Evolutionary conservation across 2,888 invertebrate genomes (phyloP).

Genomic region (Acronicta aceris): DNA sequence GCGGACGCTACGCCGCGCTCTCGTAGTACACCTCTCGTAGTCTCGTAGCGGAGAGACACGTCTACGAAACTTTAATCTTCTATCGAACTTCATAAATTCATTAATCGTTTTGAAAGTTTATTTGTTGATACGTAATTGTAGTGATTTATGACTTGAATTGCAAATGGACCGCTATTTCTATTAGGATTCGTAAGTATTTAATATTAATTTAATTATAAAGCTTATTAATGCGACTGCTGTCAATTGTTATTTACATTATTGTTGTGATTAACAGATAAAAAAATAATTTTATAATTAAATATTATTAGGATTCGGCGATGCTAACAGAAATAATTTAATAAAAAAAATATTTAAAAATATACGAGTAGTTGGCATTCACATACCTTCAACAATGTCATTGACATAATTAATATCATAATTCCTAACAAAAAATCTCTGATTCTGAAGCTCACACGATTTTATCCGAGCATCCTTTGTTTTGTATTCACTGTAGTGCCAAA

Average conservation of each 20-base stretch:
- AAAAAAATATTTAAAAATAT: slow-evolving; percentile 11
- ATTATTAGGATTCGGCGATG: background rate
- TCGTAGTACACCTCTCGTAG: slow-evolving; percentile 55
- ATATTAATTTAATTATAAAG: slow-evolving; percentile 1
- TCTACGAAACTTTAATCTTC: slow-evolving; percentile 62
- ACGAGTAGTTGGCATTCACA: slow-evolving; percentile 10
- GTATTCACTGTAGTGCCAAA: slow-evolving; percentile 70
- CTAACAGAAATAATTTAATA: too few relatives aligned
- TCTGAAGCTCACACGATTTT: slow-evolving; percentile 73
- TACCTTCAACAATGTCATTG: slow-evolving; percentile 24
- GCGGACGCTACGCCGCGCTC: slow-evolving; percentile 77
- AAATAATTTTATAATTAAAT: background rate
- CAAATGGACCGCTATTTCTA: slow-evolving; percentile 64
- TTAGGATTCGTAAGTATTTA: slow-evolving; percentile 73
- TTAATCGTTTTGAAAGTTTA: slow-evolving; percentile 36
- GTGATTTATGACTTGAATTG: slow-evolving; percentile 52
- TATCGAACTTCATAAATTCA: slow-evolving; percentile 41
- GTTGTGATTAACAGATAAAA: background rate
- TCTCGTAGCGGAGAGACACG: slow-evolving; percentile 61
- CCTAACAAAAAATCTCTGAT: slow-evolving; percentile 68
- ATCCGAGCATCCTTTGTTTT: slow-evolving; percentile 77
- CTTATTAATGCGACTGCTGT: background rate
- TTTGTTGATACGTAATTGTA: slow-evolving; percentile 38
- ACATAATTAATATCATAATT: too few relatives aligned
- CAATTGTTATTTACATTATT: background rate